phyloP scores from a whole-genome alignment of 2,797 vertebrate genomes.

The Podargus strigoides region DNA sequence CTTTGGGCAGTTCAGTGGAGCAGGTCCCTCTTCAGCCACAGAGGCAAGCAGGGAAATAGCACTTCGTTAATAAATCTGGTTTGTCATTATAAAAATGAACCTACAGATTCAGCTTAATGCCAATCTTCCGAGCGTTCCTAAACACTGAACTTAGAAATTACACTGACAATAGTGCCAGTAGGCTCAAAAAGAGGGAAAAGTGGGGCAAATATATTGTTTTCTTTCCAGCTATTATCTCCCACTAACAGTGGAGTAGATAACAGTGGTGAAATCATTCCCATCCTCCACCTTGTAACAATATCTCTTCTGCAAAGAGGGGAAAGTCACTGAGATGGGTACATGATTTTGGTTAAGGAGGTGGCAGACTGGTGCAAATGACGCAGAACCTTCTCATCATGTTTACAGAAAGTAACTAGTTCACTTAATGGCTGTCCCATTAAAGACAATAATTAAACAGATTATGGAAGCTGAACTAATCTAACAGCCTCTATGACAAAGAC shows the following conservation, averaged over 20 bases:
- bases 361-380: neutral
- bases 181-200: neutral
- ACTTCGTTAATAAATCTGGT: neutral
- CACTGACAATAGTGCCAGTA: neutral
- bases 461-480: constrained; percentile 43
- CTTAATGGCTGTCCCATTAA: constrained; percentile 38
- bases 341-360: constrained; percentile 1
- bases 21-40: neutral
- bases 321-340: neutral
- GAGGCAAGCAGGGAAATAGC: neutral
- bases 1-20: neutral
- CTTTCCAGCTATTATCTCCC: neutral
- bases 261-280: neutral
- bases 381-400: neutral
- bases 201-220: neutral
- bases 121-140: accelerated
- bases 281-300: neutral
- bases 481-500: constrained; percentile 3
- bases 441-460: constrained; percentile 54
- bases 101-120: neutral
- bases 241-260: neutral
- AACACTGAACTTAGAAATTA: neutral
- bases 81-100: neutral
- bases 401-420: neutral
- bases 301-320: neutral